Evolutionary conservation across 2,797 vertebrate species (phyloP).

Genomic region (Microchirus variegatus): DNA sequence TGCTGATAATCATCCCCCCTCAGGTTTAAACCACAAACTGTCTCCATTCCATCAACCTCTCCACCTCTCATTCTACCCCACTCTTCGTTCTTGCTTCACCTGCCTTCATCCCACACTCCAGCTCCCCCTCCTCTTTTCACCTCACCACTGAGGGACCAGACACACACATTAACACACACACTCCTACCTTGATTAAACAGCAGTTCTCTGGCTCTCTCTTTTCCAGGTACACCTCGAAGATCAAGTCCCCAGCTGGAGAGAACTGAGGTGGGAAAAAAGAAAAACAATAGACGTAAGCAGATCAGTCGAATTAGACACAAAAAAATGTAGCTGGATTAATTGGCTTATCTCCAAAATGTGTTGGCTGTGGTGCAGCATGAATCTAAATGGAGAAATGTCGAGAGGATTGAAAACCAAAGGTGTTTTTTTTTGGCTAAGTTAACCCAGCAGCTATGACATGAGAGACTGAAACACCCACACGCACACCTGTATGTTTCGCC

Average conservation of each 20-base stretch:
- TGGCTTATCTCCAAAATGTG: conserved; percentile 36
- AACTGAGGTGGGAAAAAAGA: conserved; percentile 76
- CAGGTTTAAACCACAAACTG: conserved; percentile 69
- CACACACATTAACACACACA: conserved; percentile 7
- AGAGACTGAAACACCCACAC: conserved; percentile 8
- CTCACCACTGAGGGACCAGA: conserved; percentile 7
- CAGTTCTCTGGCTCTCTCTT: conserved; percentile 90
- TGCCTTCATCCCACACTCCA: too few species aligned
- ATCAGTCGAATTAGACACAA: conserved; percentile 47
- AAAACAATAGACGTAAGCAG: conserved; percentile 12
- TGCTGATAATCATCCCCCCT: conserved; percentile 70
- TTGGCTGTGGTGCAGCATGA: conserved; percentile 25
- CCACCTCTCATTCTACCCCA: conserved; percentile 31
- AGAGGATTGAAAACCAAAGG: conserved; percentile 45
- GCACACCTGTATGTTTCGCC: conserved; percentile 17
- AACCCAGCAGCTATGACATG: conserved; percentile 28
- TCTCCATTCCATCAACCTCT: conserved; percentile 63
- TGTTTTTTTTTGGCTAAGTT: conserved; percentile 34
- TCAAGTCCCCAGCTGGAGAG: conserved; percentile 93
- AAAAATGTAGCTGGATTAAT: conserved; percentile 51
- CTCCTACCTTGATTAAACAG: conserved; percentile 92
- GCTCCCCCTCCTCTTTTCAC: conserved; percentile 10
- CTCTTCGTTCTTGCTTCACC: too few species aligned
- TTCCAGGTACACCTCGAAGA: conserved; percentile 95
- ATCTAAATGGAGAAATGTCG: conserved; percentile 35